Conservation (phyloP, 2,797 vertebrate genomes). For the Gambelia wislizenii region DNA sequence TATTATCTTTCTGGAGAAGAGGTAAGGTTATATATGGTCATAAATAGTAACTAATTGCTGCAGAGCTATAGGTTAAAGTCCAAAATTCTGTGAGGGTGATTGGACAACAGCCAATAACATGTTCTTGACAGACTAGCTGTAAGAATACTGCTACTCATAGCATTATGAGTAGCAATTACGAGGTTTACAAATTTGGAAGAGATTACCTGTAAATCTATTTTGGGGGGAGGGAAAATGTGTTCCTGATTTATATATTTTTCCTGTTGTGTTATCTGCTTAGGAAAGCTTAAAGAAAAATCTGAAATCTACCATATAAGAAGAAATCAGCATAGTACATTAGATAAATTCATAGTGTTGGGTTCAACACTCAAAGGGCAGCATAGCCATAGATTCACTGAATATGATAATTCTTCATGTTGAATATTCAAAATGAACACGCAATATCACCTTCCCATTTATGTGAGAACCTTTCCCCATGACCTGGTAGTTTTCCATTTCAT, state of each 20-base stretch:
- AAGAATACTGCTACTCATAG: background rate
- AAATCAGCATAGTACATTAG: background rate
- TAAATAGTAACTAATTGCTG: background rate
- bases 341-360: background rate
- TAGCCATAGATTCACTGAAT: background rate
- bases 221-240: background rate
- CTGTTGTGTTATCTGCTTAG: background rate
- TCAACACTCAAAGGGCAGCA: background rate
- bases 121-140: background rate
- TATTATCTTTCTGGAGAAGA: conserved; percentile 98
- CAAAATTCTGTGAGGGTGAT: background rate
- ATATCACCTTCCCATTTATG: background rate
- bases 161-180: background rate
- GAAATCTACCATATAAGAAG: background rate
- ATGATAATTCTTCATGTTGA: background rate
- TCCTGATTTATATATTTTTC: background rate
- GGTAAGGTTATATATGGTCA: conserved; percentile 80
- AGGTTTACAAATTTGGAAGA: background rate
- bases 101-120: background rate
- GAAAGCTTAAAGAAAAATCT: background rate
- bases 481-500: background rate
- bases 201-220: background rate
- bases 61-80: background rate
- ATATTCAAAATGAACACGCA: background rate
- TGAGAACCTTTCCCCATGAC: too few relatives aligned